A percentile compares a stretch with the other conserved stretches of the same genome.
These are phyloP conservation scores for Thoracochromis brauschi DNA, from an alignment of 2,113 vertebrate species.

Conservation along the genomic window DNA sequence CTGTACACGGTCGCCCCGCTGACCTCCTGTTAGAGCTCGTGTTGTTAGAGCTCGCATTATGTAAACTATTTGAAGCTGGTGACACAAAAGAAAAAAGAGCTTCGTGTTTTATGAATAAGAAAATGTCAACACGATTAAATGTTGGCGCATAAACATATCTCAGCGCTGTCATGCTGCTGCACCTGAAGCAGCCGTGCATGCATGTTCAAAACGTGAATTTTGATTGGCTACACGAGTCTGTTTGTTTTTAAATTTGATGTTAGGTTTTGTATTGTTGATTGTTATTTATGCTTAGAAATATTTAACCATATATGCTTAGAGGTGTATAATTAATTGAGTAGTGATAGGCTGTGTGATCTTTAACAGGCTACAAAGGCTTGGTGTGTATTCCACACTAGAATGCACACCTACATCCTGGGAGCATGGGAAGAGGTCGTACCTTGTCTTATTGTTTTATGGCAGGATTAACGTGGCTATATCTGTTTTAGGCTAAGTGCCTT, in stretches of 20 bases:
- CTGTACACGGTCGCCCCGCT: neutral
- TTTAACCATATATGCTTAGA: no score
- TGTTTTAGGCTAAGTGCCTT: no score
- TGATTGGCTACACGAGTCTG: neutral
- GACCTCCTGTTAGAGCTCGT: neutral
- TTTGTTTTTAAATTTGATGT: neutral
- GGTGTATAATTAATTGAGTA: no score
- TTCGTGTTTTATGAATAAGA: rapidly evolving
- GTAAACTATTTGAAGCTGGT: neutral
- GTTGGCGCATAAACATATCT: neutral
- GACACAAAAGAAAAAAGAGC: neutral
- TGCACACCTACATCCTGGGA: no score
- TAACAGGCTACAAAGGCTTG: no score
- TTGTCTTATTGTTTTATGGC: no score
- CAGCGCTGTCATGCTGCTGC: neutral
- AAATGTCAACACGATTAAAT: neutral
- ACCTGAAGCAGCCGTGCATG: rapidly evolving
- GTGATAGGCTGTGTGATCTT: no score
- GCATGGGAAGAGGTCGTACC: no score
- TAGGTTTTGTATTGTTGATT: no score
- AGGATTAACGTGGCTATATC: no score
- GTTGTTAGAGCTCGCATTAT: neutral
- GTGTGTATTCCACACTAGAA: no score
- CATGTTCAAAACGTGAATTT: rapidly evolving
- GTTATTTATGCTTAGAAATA: no score